phyloP scores from a whole-genome alignment of 2,113 vertebrate genomes.

The Nothobranchius kuhntae region DNA sequence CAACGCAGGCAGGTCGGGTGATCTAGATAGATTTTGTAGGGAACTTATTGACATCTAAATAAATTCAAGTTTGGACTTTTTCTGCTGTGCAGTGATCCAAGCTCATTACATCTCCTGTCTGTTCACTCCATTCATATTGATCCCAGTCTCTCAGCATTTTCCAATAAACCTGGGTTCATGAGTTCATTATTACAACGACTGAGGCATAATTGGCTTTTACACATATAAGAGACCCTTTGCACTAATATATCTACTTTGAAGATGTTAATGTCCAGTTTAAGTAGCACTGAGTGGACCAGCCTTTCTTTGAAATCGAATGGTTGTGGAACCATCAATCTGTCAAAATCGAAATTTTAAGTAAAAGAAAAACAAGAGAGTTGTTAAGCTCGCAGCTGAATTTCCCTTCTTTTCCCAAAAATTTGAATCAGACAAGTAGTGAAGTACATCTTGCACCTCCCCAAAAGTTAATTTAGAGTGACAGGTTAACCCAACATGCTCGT shows the following conservation, averaged over 20 bases:
- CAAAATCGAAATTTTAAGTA: too few species aligned
- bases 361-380: too few species aligned
- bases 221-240: slow-evolving; percentile 65
- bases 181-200: slow-evolving; percentile 77
- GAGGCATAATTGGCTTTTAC: slow-evolving; percentile 74
- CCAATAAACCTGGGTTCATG: slow-evolving; percentile 73
- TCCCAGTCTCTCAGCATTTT: slow-evolving; percentile 69
- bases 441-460: too few species aligned
- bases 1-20: slow-evolving; percentile 28
- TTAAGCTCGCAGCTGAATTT: too few species aligned
- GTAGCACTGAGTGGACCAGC: slow-evolving; percentile 49
- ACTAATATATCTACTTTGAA: slow-evolving; percentile 65
- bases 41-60: slow-evolving; percentile 67
- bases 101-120: slow-evolving; percentile 36
- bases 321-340: slow-evolving; percentile 34
- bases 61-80: slow-evolving; percentile 72
- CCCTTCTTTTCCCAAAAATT: too few species aligned
- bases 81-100: slow-evolving; percentile 53
- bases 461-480: too few species aligned
- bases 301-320: slow-evolving; percentile 24
- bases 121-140: slow-evolving; percentile 67
- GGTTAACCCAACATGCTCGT: too few species aligned
- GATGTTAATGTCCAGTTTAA: slow-evolving; percentile 64
- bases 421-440: too few species aligned
- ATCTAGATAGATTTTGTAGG: slow-evolving; percentile 47